Conservation (phyloP, 1,140 invertebrate species). For the Zelostemma sp. region DNA sequence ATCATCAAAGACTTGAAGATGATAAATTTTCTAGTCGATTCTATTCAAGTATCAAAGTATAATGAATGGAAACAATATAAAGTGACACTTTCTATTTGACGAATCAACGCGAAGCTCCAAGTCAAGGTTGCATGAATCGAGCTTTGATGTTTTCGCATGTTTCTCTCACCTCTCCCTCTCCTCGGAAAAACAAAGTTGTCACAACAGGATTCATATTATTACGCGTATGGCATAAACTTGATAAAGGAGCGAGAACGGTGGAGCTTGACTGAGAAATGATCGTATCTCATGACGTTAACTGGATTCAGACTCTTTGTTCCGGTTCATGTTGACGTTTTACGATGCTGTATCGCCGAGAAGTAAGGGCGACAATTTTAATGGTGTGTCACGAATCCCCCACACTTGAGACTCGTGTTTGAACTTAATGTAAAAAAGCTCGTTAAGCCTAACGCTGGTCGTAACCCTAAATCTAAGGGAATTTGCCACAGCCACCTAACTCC, state of each 20-base stretch:
- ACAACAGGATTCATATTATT: conserved; percentile 46
- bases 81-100: too few species aligned
- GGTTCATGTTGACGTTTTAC: conserved; percentile 9
- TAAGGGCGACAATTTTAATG: conserved; percentile 37
- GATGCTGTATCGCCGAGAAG: conserved; percentile 8
- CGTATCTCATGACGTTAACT: not conserved
- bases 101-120: too few species aligned
- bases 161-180: not conserved
- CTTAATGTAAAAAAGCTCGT: conserved; percentile 24
- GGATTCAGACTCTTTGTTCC: conserved; percentile 11
- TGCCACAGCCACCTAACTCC: not conserved
- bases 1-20: not conserved
- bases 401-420: conserved; percentile 41
- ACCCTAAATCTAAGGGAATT: conserved; percentile 13
- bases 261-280: not conserved
- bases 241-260: not conserved
- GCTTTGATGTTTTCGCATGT: conserved; percentile 18
- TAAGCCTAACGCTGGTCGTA: conserved; percentile 11
- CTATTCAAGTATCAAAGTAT: too few species aligned
- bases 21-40: conserved; percentile 25
- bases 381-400: conserved; percentile 17
- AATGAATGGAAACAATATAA: too few species aligned
- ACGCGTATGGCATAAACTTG: conserved; percentile 21
- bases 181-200: conserved; percentile 14
- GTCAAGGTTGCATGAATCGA: too few species aligned